Evolutionary conservation across 2,888 invertebrate species (phyloP).

Genomic region (Clanis bilineata): DNA sequence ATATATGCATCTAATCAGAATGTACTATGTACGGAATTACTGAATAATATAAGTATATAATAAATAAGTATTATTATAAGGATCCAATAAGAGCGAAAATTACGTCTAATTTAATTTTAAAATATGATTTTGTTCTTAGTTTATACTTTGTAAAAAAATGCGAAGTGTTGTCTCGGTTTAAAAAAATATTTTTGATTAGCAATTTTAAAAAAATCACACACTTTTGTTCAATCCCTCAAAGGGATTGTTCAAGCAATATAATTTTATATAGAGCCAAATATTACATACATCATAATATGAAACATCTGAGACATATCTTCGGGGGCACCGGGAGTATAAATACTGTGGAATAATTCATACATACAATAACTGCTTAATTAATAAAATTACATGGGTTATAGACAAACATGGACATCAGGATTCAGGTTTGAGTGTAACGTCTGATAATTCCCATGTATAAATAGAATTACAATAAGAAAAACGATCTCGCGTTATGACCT

Average conservation of each 20-base stretch:
- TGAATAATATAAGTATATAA: too few relatives aligned
- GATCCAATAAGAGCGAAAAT: neutral
- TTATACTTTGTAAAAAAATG: neutral
- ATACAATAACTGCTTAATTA: neutral
- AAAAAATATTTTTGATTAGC: neutral
- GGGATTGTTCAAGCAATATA: neutral
- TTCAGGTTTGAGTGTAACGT: neutral
- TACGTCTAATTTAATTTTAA: neutral
- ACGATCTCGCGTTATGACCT: conserved; percentile 60
- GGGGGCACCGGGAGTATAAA: conserved; percentile 47
- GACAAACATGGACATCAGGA: neutral
- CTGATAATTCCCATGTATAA: conserved; percentile 21
- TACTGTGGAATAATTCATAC: conserved; percentile 42
- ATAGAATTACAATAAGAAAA: conserved; percentile 42
- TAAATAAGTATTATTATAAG: too few relatives aligned
- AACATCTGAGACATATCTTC: conserved; percentile 42
- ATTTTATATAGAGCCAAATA: neutral
- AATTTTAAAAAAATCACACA: neutral
- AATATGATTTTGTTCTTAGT: conserved; percentile 1
- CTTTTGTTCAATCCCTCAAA: neutral
- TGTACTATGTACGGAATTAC: too few relatives aligned
- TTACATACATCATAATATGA: conserved; percentile 51
- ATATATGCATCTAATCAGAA: too few relatives aligned
- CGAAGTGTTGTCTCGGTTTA: neutral
- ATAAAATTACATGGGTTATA: too few relatives aligned